These are phyloP conservation scores for Ostrea denselamellosa DNA, from an alignment of 1,140 invertebrate genomes.

Conservation along the genomic window DNA sequence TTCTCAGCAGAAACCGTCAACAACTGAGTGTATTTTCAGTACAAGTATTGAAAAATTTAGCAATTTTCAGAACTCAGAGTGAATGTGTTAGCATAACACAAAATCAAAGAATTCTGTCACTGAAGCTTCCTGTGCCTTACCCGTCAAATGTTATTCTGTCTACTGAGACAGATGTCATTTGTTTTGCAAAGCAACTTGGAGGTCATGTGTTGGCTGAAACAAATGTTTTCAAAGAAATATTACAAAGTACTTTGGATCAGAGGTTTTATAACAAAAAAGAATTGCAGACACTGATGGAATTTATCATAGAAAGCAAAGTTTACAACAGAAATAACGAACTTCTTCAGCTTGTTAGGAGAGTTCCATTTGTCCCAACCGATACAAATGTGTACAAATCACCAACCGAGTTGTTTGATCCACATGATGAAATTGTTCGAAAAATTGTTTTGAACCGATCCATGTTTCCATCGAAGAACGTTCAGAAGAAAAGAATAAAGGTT, in stretches of 20 bases:
- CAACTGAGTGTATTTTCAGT: background rate
- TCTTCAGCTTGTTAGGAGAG: background rate
- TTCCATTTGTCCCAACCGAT: background rate
- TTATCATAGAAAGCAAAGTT: constrained; percentile 11
- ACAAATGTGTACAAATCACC: background rate
- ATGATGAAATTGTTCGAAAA: background rate
- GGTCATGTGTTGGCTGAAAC: background rate
- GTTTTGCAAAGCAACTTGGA: constrained; percentile 9
- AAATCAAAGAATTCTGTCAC: background rate
- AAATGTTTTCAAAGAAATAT: background rate
- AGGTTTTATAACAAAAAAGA: background rate
- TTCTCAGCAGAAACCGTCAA: background rate
- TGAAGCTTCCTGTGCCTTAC: background rate
- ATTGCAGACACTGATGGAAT: background rate
- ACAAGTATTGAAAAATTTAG: background rate
- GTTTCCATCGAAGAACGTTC: background rate
- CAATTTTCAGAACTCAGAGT: background rate
- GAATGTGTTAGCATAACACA: background rate
- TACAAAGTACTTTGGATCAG: background rate
- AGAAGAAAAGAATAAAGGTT: background rate
- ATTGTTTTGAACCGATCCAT: background rate
- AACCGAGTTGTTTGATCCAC: background rate
- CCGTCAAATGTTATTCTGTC: background rate
- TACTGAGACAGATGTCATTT: background rate
- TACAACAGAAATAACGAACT: background rate